Base-by-base conservation (phyloP, 1,140 invertebrate species). In the Carcinoscorpius rotundicauda region DNA sequence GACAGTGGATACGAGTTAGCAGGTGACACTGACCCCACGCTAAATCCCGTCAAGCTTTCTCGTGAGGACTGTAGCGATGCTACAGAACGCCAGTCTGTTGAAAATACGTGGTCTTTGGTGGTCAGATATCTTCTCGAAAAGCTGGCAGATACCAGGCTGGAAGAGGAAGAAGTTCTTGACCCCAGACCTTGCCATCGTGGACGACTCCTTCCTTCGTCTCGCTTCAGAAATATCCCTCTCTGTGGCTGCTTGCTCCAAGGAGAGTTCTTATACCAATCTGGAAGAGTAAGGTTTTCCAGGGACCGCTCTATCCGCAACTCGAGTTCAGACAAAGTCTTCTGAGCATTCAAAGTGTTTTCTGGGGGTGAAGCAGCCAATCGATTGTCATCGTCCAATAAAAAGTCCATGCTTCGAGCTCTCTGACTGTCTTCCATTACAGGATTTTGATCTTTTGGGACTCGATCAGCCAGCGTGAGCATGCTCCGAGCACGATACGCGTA, bases 221-320 rank as follows among this genome's bases (percentile, higher is more conserved):
- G 61, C 11, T 64, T 29, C 48, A 69, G 49, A 29, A 69, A 60
- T 68, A 78, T 79, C 48, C 77, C 75, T 65, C 77, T 74, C 55
- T 68, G 64, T n/a, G 63, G 65, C 48, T 64, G 64, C 5, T 58
- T 63, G 51, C 65, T 53, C 66, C 71, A 65, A 55, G 73, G 75
- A 29, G 86, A 87, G 75, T 89, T 89, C 77, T 89, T 91, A 81
- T 90, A 93, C 93, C 93, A 97, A 74, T 96, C 91, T 57, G 93
- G 93, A 55, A 96, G 86, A 78, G 93, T 92, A 63, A 97, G 84
- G 71, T 91, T 89, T 76, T 93, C 90, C 69, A 97, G 78, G 48
- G 91, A 95, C 69, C 91, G 85, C 76, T 93, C 89, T 62, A 97
- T 88, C 63, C 93, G 83, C 63, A 96, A 80, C 78, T 96, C 91